Evolutionary conservation across 2,113 vertebrate genomes (phyloP).

Genomic region (Thamnaconus septentrionalis): DNA sequence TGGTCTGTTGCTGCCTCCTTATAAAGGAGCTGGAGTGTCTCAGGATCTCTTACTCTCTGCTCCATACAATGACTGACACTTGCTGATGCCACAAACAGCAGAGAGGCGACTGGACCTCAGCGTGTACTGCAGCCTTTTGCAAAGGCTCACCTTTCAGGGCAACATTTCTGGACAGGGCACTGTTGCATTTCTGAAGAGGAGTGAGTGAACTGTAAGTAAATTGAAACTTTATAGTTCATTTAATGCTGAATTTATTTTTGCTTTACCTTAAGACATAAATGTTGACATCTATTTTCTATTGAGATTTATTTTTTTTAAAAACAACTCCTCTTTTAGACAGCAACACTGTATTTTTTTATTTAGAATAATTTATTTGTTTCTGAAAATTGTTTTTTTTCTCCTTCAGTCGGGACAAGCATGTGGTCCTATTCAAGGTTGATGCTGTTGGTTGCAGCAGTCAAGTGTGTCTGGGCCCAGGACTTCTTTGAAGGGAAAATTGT

Average conservation of each 20-base stretch:
- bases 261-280: too few relatives aligned
- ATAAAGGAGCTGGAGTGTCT: constrained; percentile 71
- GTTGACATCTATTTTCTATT: too few relatives aligned
- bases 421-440: constrained; percentile 65
- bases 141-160: background rate
- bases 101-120: constrained; percentile 36
- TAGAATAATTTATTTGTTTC: background rate
- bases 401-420: constrained; percentile 70
- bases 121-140: constrained; percentile 1
- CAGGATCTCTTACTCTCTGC: constrained; percentile 38
- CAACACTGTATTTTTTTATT: too few relatives aligned
- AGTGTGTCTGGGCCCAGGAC: constrained; percentile 75
- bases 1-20: constrained; percentile 64
- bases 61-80: constrained; percentile 42
- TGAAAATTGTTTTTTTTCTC: background rate
- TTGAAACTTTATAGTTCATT: too few relatives aligned
- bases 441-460: constrained; percentile 74
- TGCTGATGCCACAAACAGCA: constrained; percentile 19
- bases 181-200: background rate
- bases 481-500: constrained; percentile 69
- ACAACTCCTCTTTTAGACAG: too few relatives aligned
- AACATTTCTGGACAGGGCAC: constrained; percentile 7
- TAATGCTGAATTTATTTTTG: too few relatives aligned
- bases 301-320: too few relatives aligned
- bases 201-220: too few relatives aligned